Evolutionary conservation across 2,888 invertebrate genomes (phyloP).

Genomic region (Drosophila neotestacea): DNA sequence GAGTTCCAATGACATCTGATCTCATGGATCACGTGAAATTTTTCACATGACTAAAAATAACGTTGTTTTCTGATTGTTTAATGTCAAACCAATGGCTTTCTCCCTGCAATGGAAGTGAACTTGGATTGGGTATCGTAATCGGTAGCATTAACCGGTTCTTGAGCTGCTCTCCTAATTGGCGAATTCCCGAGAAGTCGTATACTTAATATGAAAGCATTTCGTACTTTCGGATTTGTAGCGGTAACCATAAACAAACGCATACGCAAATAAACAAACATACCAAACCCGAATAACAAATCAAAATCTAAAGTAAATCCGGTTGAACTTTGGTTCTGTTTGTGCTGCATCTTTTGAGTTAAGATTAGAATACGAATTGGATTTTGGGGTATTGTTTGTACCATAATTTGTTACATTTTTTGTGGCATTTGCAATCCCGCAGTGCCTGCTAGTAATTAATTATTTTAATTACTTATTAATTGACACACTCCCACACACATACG

Average conservation of each 20-base stretch:
- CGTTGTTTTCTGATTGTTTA: slow-evolving; percentile 15
- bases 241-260: slow-evolving; percentile 29
- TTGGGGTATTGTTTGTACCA: slow-evolving; percentile 20
- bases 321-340: slow-evolving; percentile 41
- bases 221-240: slow-evolving; percentile 69
- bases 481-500: slow-evolving; percentile 34
- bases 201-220: slow-evolving; percentile 66
- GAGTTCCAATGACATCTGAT: slow-evolving; percentile 1
- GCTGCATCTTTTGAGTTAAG: slow-evolving; percentile 8
- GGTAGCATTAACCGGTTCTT: slow-evolving; percentile 61
- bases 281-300: slow-evolving; percentile 15
- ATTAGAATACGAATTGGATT: background rate
- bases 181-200: slow-evolving; percentile 42
- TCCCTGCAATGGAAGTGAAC: slow-evolving; percentile 13
- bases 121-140: slow-evolving; percentile 12
- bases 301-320: slow-evolving; percentile 62
- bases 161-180: slow-evolving; percentile 51
- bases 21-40: slow-evolving; percentile 24
- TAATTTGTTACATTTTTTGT: slow-evolving; percentile 67
- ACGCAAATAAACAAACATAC: slow-evolving; percentile 29
- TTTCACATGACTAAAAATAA: slow-evolving; percentile 14
- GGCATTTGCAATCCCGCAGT: slow-evolving; percentile 28
- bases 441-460: slow-evolving; percentile 62
- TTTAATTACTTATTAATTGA: slow-evolving; percentile 65
- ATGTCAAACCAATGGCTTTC: slow-evolving; percentile 48